Percentiles rank a stretch among this genome's conserved stretches.
Evolutionary conservation across 2,113 vertebrate genomes (phyloP).

Genomic region (Petrocephalus microphthalmus): DNA sequence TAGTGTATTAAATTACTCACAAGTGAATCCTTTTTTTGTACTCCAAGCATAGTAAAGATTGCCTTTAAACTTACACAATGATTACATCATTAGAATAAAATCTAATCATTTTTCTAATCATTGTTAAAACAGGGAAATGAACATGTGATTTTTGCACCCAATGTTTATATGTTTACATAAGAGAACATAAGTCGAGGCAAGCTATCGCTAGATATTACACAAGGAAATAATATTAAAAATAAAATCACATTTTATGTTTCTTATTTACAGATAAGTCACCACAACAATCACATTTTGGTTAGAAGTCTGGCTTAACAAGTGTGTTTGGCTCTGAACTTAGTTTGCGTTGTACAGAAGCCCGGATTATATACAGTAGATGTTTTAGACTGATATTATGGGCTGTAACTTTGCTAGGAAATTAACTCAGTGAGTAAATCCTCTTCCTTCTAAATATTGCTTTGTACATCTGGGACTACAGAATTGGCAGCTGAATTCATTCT

Average conservation of each 20-base stretch:
- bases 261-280: too few species aligned
- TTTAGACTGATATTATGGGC: neutral
- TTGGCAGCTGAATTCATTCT: neutral
- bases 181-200: conserved; percentile 23
- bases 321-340: conserved; percentile 14
- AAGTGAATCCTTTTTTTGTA: neutral
- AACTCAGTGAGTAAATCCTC: neutral
- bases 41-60: neutral
- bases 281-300: neutral
- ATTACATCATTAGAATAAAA: neutral
- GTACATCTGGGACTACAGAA: neutral
- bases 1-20: neutral
- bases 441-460: neutral
- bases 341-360: conserved; percentile 26
- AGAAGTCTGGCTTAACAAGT: conserved; percentile 7
- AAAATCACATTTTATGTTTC: neutral
- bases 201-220: conserved; percentile 24
- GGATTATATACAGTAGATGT: neutral
- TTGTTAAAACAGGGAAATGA: conserved; percentile 18
- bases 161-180: conserved; percentile 39
- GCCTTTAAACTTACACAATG: neutral
- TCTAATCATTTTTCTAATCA: neutral
- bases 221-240: neutral
- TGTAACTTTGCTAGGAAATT: neutral
- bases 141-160: conserved; percentile 16